Percentiles rank a stretch among this genome's conserved stretches.
Evolutionary conservation across 2,113 vertebrate genomes (phyloP).

Genomic region (Anarrhichthys ocellatus): DNA sequence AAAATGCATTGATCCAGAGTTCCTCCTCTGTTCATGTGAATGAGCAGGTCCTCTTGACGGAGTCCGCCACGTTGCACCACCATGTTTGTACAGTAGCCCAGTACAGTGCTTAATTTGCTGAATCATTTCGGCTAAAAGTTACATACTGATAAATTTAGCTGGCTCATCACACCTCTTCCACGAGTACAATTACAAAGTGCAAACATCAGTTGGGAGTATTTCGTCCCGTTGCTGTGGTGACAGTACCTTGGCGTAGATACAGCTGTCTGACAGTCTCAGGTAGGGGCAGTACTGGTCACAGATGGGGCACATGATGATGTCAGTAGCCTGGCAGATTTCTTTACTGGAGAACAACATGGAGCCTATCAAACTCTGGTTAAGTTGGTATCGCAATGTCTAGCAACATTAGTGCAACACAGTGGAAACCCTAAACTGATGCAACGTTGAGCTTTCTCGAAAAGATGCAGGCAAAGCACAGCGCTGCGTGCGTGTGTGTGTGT

Average conservation of each 20-base stretch:
- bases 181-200: background rate
- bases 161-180: slow-evolving; percentile 1
- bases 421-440: background rate
- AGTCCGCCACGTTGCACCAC: background rate
- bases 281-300: slow-evolving; percentile 98
- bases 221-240: background rate
- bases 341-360: slow-evolving; percentile 85
- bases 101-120: background rate
- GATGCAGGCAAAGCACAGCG: background rate
- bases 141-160: background rate
- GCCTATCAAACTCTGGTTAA: slow-evolving; percentile 3
- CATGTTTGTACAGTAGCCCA: background rate
- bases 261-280: slow-evolving; percentile 95
- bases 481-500: background rate
- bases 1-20: background rate
- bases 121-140: background rate
- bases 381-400: background rate
- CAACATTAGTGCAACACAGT: background rate
- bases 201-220: background rate
- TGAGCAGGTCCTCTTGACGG: background rate
- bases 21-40: background rate
- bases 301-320: slow-evolving; percentile 97
- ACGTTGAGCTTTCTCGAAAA: background rate
- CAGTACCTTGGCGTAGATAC: slow-evolving; percentile 87
- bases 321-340: slow-evolving; percentile 95